These are phyloP conservation scores for Bubo blakistoni DNA, from an alignment of 2,113 vertebrate genomes.

Conservation along the genomic window DNA sequence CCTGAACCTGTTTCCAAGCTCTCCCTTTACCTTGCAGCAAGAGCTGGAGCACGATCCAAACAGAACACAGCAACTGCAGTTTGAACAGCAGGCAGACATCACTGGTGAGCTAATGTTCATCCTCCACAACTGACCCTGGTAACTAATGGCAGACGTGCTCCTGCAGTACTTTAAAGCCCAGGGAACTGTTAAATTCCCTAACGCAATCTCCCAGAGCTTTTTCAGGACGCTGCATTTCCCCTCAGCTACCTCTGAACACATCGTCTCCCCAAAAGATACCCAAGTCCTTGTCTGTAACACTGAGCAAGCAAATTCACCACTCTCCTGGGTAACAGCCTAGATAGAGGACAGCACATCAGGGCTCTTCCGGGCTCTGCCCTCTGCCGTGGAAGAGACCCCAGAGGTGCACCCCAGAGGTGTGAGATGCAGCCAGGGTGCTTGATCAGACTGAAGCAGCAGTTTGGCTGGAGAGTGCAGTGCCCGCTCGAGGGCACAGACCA, in stretches of 20 bases:
- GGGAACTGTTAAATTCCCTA: neutral
- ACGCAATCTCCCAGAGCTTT: neutral
- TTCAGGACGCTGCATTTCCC: neutral
- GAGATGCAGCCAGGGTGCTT: neutral
- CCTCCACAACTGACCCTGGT: neutral
- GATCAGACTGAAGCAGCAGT: neutral
- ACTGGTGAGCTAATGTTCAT: neutral
- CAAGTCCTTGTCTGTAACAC: neutral
- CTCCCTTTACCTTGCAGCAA: neutral
- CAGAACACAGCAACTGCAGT: neutral
- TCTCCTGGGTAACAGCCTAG: neutral
- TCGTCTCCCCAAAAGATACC: neutral
- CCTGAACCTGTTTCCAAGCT: neutral
- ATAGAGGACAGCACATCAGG: neutral
- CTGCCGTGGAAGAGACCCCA: neutral
- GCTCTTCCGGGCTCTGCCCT: neutral
- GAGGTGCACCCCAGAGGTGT: rapidly evolving
- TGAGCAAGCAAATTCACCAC: neutral
- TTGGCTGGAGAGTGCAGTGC: neutral
- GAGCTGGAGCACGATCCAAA: neutral
- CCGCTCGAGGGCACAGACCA: neutral
- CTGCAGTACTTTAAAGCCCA: neutral
- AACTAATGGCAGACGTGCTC: neutral
- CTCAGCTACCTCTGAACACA: neutral
- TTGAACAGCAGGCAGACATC: neutral